Evolutionary conservation across 2,113 vertebrate genomes (phyloP).

Genomic region (Candoia aspera): DNA sequence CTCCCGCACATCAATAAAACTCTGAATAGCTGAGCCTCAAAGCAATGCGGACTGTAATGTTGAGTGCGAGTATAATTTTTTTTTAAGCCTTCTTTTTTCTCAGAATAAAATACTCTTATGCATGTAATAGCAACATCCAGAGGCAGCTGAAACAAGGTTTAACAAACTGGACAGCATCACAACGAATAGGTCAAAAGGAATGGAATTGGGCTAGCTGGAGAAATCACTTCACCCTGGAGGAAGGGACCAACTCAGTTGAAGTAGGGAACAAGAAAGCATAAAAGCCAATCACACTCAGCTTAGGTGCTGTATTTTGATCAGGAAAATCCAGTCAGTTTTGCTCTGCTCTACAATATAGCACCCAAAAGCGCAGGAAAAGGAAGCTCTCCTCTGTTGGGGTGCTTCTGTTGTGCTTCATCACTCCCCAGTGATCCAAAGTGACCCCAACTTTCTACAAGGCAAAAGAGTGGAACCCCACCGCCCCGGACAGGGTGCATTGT

Average conservation of each 20-base stretch:
- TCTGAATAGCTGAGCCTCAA: background rate
- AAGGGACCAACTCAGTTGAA: background rate
- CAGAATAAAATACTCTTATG: background rate
- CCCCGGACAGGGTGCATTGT: too few species aligned
- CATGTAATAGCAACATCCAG: background rate
- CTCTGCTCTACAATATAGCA: background rate
- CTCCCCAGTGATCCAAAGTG: background rate
- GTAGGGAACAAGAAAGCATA: too few species aligned
- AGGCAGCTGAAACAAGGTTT: fast-evolving
- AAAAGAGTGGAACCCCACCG: too few species aligned
- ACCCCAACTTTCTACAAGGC: background rate
- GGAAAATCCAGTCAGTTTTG: too few species aligned
- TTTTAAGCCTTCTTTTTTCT: background rate
- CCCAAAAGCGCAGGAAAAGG: background rate
- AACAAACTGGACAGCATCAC: background rate
- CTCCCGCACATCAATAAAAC: background rate
- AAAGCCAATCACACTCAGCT: too few species aligned
- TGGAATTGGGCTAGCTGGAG: background rate
- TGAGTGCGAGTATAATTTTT: background rate
- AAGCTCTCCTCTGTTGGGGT: background rate
- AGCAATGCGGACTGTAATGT: constrained; percentile 4
- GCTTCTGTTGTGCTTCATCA: background rate
- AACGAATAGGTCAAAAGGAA: background rate
- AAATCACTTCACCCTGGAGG: background rate
- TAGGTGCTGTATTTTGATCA: too few species aligned